Base-by-base conservation (phyloP, 2,888 invertebrate genomes). In the Nephrotoma appendiculata region DNA sequence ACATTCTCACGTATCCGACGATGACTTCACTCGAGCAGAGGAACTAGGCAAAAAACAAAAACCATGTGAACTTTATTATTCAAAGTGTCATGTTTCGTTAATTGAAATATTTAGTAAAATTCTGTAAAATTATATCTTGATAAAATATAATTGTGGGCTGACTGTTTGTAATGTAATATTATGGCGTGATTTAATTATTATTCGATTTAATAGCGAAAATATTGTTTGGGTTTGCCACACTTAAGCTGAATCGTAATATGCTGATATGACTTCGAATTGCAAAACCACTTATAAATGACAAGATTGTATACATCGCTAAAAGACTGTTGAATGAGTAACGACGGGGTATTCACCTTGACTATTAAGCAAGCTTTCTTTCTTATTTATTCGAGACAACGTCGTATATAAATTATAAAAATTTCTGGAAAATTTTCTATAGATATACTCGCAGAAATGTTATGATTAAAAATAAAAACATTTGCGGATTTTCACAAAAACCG, bases 1-100 rank as follows among this genome's bases (percentile, higher is more conserved):
- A 0, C 89, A 95, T 31, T 94, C 94, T 2, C 93, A 94, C 87
- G 93, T 95, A 89, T 92, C 93, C 0, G 95, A 96, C 90, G 94
- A 94, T 88, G 95, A 95, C 90, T 96, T 95, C 90, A 93, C 94
- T 86, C 94, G 95, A 2, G 96, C 96, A 0, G 96, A 96, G 90
- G 91, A 93, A 87, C 90, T 95, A 5, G 96, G 96, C 3, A 93
- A 93, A 89, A 89, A 90, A n/a, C 90, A 90, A n/a, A 90, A 89
- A 7, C 89, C 89, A 44, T 92, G 92, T 85, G 71, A 71, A 7
- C 31, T 71, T 71, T 11, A 71, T 11, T 71, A 71, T 31, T 2
- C 31, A 71, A 71, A 71, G 71, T 71, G 71, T 71, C 7, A 31
- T 9, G 31, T 71, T 7, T 71, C 71, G 9, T 19, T 71, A 31